Evolutionary conservation across 2,113 vertebrate genomes (phyloP).

Genomic region (Raja brachyura): DNA sequence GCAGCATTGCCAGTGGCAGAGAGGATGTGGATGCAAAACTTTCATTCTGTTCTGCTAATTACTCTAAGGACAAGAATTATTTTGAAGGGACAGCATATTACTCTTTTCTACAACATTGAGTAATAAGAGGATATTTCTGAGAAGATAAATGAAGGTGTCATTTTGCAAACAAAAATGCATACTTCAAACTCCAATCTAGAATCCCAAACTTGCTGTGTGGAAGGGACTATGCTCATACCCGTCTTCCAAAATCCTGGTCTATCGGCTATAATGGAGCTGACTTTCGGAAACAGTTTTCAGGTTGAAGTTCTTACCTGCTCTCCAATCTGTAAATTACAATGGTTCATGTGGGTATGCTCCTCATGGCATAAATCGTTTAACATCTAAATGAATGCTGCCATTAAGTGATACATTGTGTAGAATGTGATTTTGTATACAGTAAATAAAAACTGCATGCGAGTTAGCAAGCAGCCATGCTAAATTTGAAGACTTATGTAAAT

Average conservation of each 20-base stretch:
- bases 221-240: no score
- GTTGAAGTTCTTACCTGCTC: neutral
- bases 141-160: neutral
- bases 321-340: neutral
- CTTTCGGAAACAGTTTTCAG: no score
- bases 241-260: no score
- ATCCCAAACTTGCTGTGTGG: no score
- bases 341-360: neutral
- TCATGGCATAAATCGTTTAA: no score
- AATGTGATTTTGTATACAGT: neutral
- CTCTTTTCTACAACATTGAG: neutral
- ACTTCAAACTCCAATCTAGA: neutral
- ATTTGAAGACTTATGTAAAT: neutral
- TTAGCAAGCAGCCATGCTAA: neutral
- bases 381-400: neutral
- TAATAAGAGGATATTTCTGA: neutral
- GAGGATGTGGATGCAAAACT: neutral
- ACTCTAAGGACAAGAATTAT: neutral
- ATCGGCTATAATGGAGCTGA: no score
- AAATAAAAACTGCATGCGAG: neutral
- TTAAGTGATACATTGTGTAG: constrained; percentile 10
- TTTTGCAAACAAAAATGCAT: no score
- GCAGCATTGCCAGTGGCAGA: neutral
- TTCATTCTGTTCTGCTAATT: neutral
- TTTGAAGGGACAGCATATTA: neutral